These are phyloP conservation scores for Drosophila affinis DNA, from an alignment of 2,888 invertebrate genomes.

Conservation along the genomic window DNA sequence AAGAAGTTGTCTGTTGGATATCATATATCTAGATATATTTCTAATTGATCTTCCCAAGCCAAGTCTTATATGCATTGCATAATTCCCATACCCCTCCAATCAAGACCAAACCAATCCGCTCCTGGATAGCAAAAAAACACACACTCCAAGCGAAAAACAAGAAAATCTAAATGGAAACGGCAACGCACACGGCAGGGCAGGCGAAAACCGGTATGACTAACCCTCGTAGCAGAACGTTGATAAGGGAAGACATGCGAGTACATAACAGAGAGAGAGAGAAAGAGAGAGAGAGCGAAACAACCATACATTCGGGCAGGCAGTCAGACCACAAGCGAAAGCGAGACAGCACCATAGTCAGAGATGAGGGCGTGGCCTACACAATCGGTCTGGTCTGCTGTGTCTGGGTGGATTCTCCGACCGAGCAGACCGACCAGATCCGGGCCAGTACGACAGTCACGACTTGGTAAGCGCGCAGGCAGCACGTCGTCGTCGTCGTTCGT, in stretches of 20 bases:
- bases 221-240: slow-evolving; percentile 50
- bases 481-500: slow-evolving; percentile 70
- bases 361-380: slow-evolving; percentile 57
- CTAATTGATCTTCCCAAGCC: background rate
- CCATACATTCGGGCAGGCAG: background rate
- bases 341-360: slow-evolving; percentile 20
- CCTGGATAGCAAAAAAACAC: slow-evolving; percentile 46
- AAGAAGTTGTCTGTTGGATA: too few species aligned
- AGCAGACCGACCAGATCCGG: slow-evolving; percentile 35
- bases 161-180: slow-evolving; percentile 46
- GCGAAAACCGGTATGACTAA: slow-evolving; percentile 76
- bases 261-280: slow-evolving; percentile 19
- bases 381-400: background rate
- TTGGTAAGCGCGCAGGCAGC: slow-evolving; percentile 77
- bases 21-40: background rate
- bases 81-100: background rate
- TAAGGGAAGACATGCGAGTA: slow-evolving; percentile 42
- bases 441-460: slow-evolving; percentile 78
- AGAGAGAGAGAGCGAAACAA: slow-evolving; percentile 24
- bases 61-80: background rate
- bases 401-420: slow-evolving; percentile 22
- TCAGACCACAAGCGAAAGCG: slow-evolving; percentile 39
- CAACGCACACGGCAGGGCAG: slow-evolving; percentile 47
- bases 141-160: slow-evolving; percentile 53
- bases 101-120: slow-evolving; percentile 17